These are phyloP conservation scores for Drosophila murphyi DNA, from an alignment of 1,140 invertebrate species.

Conservation along the genomic window DNA sequence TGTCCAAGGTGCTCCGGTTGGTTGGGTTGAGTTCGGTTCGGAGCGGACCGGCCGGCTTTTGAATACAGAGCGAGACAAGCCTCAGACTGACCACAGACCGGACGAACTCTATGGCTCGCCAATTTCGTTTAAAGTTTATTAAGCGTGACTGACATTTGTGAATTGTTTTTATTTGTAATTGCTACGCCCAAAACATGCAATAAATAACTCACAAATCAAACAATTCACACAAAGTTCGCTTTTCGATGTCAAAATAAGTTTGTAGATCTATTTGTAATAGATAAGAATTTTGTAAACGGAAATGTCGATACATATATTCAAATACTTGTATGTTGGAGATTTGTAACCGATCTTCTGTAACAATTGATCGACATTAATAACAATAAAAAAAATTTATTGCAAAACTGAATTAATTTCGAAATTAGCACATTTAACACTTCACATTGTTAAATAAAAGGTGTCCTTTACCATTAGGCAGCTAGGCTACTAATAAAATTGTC, in stretches of 20 bases:
- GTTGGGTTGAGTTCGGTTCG: constrained; percentile 34
- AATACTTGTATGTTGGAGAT: too few relatives aligned
- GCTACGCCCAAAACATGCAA: constrained; percentile 63
- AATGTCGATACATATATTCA: too few relatives aligned
- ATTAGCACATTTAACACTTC: too few relatives aligned
- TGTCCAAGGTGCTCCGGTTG: constrained; percentile 57
- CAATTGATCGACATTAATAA: too few relatives aligned
- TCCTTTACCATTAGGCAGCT: too few relatives aligned
- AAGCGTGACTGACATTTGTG: constrained; percentile 80
- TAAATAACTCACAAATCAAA: constrained; percentile 39
- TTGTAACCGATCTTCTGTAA: too few relatives aligned
- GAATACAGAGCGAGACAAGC: constrained; percentile 57
- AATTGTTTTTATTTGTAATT: constrained; percentile 50
- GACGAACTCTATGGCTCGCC: constrained; percentile 60
- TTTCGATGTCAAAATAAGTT: not conserved
- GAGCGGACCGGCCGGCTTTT: constrained; percentile 73
- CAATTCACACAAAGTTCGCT: constrained; percentile 23
- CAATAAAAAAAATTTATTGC: too few relatives aligned
- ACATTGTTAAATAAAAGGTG: too few relatives aligned
- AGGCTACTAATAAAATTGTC: too few relatives aligned
- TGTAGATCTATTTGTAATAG: not conserved
- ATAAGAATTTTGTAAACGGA: not conserved
- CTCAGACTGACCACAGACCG: constrained; percentile 42
- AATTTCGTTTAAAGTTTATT: constrained; percentile 79
- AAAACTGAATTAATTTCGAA: too few relatives aligned